phyloP scores from a whole-genome alignment of 2,113 vertebrate species.

The Sinocyclocheilus anophthalmus region DNA sequence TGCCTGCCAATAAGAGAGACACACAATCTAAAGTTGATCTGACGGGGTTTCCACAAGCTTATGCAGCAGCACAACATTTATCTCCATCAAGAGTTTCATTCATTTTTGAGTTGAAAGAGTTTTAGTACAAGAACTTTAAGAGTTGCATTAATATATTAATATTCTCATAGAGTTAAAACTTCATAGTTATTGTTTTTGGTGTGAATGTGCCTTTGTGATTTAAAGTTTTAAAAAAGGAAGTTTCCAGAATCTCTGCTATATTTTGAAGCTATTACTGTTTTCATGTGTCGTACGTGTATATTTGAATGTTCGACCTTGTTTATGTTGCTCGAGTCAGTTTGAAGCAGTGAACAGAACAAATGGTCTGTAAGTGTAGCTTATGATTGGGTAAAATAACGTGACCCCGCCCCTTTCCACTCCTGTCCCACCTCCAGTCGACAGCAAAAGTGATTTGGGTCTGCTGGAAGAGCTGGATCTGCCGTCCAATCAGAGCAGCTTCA shows the following conservation, averaged over 20 bases:
- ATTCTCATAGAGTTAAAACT: no score
- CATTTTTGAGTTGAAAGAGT: no score
- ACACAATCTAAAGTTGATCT: no score
- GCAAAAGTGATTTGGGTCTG: slow-evolving; percentile 88
- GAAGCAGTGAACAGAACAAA: not conserved
- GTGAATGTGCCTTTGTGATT: not conserved
- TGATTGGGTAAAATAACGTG: slow-evolving; percentile 32
- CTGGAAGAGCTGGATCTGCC: slow-evolving; percentile 86
- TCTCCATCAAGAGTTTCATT: no score
- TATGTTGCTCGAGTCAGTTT: not conserved
- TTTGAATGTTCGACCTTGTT: not conserved
- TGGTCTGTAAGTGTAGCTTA: not conserved
- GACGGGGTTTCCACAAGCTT: no score
- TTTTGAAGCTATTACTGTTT: not conserved
- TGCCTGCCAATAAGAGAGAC: no score
- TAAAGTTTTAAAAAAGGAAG: no score
- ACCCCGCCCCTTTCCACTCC: slow-evolving; percentile 43
- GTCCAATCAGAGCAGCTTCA: slow-evolving; percentile 90
- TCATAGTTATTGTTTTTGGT: no score
- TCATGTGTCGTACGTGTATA: not conserved
- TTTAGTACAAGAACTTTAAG: no score
- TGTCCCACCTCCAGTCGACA: slow-evolving; percentile 83
- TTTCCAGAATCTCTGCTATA: no score
- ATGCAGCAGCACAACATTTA: no score
- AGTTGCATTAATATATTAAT: no score